Evolutionary conservation across 2,113 vertebrate genomes (phyloP).

Genomic region (Monopterus albus): DNA sequence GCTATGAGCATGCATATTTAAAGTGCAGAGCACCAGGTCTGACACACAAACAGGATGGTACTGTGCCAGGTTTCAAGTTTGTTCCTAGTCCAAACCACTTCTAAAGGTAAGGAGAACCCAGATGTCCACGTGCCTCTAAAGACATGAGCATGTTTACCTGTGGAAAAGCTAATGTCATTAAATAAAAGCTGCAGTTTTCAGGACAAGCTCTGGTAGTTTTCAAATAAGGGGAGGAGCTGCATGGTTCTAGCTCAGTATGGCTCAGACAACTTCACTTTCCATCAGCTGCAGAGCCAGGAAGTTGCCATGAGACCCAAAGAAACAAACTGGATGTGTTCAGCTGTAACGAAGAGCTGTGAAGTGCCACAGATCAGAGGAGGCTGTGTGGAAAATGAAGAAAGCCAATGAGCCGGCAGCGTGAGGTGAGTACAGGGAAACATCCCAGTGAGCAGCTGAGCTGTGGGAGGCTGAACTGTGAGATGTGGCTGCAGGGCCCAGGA

Average conservation of each 20-base stretch:
- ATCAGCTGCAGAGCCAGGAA: conserved; percentile 19
- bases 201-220: neutral
- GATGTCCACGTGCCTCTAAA: no score
- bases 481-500: conserved; percentile 35
- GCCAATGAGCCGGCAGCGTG: no score
- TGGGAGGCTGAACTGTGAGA: conserved; percentile 44
- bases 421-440: neutral
- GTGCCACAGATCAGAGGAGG: neutral
- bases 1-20: conserved; percentile 15
- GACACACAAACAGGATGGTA: neutral
- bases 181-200: conserved; percentile 7
- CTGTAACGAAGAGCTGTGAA: conserved; percentile 1
- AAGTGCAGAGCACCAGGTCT: neutral
- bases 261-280: conserved; percentile 22
- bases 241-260: conserved; percentile 20
- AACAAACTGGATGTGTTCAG: conserved; percentile 18
- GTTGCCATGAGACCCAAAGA: conserved; percentile 27
- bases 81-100: neutral
- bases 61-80: neutral
- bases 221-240: neutral
- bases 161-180: conserved; percentile 20
- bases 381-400: neutral
- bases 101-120: no score
- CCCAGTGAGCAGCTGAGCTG: conserved; percentile 4
- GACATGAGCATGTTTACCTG: neutral